Evolutionary conservation across 2,797 vertebrate species (phyloP), one percentile per base, ranked within the genome.

Genomic region (Streptopelia turtur): DNA sequence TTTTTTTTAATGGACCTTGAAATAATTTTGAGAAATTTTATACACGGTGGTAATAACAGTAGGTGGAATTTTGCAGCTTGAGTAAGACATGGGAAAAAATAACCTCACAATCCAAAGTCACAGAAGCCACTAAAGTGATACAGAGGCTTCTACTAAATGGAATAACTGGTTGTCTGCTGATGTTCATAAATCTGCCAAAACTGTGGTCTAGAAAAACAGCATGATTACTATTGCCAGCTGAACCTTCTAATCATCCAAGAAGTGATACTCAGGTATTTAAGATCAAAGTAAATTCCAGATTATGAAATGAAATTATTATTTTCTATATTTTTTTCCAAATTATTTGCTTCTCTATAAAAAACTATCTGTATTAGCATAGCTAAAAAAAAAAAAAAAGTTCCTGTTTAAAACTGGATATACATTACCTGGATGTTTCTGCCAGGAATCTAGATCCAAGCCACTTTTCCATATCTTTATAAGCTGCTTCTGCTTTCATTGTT

Each of bases 341-440:
- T 56, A 41, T 21, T 71, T 75, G 23, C 20, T 33, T 56, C 18
- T 70, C 4, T 22, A 16, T 16, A 78, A 70, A 68, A 7, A 75
- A 16, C 27, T 59, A 21, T 10, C 13, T 56, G 75, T 77, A 65
- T 11, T 64, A 70, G 37, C 25, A 12, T 45, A 37, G 30, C 52
- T 37, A 37, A 37, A 13, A 24, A 12, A 6, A 68, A 82, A 83
- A 64, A 23, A 3, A 31, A 15, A 4, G 5, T 43, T 39, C 10
- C 37, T 78, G 5, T 69, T 79, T 68, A 79, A 87, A 93, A 92
- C 20, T 64, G 27, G 9, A 4, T 84, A 21, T 28, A 49, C 2
- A 21, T 96, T 98, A 99, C 99, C 99, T 98, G 89, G 98, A 98
- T 98, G 98, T 98, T 97, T 99, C 98, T 52, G 97, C 97, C 84